Evolutionary conservation across 2,888 invertebrate genomes (phyloP).

Genomic region (Liodrosophila aerea): DNA sequence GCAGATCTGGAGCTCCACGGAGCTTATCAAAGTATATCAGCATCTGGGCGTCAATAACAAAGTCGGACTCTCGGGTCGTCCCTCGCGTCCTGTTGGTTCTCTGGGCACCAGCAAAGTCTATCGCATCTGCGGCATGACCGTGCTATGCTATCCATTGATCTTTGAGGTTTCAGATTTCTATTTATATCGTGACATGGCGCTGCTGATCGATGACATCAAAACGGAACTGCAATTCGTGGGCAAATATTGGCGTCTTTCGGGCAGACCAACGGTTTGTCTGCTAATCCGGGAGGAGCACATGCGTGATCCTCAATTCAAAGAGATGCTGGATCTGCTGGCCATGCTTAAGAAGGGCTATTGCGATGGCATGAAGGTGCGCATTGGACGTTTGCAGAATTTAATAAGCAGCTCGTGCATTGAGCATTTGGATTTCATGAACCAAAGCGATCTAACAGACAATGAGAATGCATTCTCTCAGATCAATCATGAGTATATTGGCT

Average conservation of each 20-base stretch:
- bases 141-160: conserved; percentile 97
- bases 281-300: conserved; percentile 97
- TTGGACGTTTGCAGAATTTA: conserved; percentile 96
- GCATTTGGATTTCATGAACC: conserved; percentile 98
- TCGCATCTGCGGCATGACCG: conserved; percentile 97
- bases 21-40: conserved; percentile 94
- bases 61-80: conserved; percentile 94
- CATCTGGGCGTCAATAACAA: conserved; percentile 95
- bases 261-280: conserved; percentile 97
- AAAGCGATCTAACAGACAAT: conserved; percentile 88
- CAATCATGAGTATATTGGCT: conserved; percentile 95
- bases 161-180: conserved; percentile 99
- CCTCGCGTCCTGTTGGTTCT: conserved; percentile 96
- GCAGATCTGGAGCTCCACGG: conserved; percentile 97
- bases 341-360: conserved; percentile 98
- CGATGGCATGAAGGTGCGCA: conserved; percentile 96
- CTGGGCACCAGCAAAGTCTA: conserved; percentile 99
- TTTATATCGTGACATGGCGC: conserved; percentile 97
- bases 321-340: conserved; percentile 97
- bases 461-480: conserved; percentile 94
- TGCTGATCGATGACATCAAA: conserved; percentile 98
- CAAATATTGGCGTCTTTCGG: conserved; percentile 98
- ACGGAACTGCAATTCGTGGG: conserved; percentile 98
- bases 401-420: conserved; percentile 99
- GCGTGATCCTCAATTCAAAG: conserved; percentile 97